These are phyloP conservation scores for Smittia sp. DNA, from an alignment of 2,888 invertebrate genomes.

Conservation along the genomic window DNA sequence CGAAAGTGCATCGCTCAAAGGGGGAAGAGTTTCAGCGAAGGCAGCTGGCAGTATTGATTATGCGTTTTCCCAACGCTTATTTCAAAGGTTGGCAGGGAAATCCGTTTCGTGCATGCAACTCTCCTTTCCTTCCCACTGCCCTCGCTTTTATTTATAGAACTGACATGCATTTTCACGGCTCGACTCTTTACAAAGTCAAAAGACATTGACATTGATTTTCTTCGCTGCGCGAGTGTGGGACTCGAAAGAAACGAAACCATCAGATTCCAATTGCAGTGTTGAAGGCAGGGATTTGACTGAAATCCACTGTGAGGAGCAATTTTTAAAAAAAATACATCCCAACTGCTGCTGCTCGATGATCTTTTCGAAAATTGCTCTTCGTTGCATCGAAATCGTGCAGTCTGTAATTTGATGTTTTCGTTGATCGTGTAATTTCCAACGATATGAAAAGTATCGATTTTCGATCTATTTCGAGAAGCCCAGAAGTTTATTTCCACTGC, in stretches of 20 bases:
- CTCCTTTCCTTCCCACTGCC: neutral
- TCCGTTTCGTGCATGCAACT: neutral
- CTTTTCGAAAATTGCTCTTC: neutral
- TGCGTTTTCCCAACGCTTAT: too few relatives aligned
- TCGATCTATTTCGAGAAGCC: neutral
- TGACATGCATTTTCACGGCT: neutral
- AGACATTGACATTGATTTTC: constrained; percentile 39
- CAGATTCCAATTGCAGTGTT: neutral
- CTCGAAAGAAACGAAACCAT: neutral
- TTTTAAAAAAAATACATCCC: too few relatives aligned
- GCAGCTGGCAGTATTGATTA: constrained; percentile 9
- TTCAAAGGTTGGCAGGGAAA: neutral
- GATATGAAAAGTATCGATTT: neutral
- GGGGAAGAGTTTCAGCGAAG: neutral
- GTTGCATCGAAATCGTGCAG: neutral
- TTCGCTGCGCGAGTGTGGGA: neutral
- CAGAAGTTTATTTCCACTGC: neutral
- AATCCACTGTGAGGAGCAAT: too few relatives aligned
- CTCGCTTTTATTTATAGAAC: constrained; percentile 6
- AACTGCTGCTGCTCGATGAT: too few relatives aligned
- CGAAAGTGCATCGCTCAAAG: neutral
- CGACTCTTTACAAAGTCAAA: neutral
- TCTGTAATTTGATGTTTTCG: neutral
- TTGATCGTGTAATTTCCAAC: neutral
- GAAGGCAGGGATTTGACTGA: too few relatives aligned